phyloP scores from a whole-genome alignment of 2,888 invertebrate genomes.

The Perdita meconis region DNA sequence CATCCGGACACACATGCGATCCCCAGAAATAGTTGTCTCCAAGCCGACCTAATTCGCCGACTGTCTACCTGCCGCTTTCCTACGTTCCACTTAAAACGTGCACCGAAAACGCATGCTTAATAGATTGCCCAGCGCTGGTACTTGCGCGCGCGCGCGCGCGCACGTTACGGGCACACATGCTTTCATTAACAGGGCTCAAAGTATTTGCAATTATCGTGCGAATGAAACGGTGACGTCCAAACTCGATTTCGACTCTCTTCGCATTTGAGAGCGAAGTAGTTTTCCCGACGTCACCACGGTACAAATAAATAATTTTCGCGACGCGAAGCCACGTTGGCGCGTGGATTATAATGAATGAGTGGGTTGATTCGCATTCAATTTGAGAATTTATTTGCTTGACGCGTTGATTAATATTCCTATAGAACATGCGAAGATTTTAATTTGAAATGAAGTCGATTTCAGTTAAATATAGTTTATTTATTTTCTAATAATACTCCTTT shows the following conservation, averaged over 20 bases:
- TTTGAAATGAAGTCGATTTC: too few relatives aligned
- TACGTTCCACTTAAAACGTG: slow-evolving; percentile 57
- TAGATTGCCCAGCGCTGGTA: slow-evolving; percentile 16
- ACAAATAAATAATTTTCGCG: background rate
- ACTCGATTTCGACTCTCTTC: background rate
- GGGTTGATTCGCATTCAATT: background rate
- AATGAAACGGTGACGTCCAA: background rate
- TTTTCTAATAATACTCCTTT: too few relatives aligned
- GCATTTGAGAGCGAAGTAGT: background rate
- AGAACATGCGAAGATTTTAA: too few relatives aligned
- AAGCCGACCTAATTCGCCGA: slow-evolving; percentile 45
- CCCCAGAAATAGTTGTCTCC: slow-evolving; percentile 62
- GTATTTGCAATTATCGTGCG: background rate
- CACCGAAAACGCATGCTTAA: slow-evolving; percentile 35
- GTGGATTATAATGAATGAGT: background rate
- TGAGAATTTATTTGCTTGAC: too few relatives aligned
- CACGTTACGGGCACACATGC: too few relatives aligned
- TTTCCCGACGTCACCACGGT: background rate
- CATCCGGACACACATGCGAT: slow-evolving; percentile 51
- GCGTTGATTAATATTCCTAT: too few relatives aligned
- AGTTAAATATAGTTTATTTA: too few relatives aligned
- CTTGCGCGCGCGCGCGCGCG: too few relatives aligned
- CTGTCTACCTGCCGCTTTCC: slow-evolving; percentile 39
- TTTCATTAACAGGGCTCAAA: slow-evolving; percentile 33
- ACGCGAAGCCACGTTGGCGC: background rate